phyloP scores from a whole-genome alignment of 2,888 invertebrate genomes.

The Lasioglossum calceatum region DNA sequence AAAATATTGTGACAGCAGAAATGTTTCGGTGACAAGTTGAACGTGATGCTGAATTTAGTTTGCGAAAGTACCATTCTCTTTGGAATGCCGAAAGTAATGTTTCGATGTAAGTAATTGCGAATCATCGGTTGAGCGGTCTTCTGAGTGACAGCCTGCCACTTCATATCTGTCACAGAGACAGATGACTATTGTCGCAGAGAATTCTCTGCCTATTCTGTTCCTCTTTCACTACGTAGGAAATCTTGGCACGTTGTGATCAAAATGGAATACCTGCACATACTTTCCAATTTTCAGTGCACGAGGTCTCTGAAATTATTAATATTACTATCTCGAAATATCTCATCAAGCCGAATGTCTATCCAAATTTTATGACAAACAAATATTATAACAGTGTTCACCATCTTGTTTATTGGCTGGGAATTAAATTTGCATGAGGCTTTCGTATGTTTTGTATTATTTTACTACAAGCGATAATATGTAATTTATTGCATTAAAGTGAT shows the following conservation, averaged over 20 bases:
- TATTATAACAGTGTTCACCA: neutral
- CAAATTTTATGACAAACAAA: neutral
- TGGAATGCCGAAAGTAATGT: slow-evolving; percentile 10
- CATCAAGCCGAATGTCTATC: neutral
- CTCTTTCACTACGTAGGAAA: neutral
- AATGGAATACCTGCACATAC: neutral
- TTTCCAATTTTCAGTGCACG: neutral
- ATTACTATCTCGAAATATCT: neutral
- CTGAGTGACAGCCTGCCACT: slow-evolving; percentile 10
- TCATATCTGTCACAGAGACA: slow-evolving; percentile 18
- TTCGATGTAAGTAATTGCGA: slow-evolving; percentile 15
- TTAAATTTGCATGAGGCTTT: neutral
- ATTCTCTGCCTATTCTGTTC: slow-evolving; percentile 1
- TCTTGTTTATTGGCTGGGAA: too few relatives aligned
- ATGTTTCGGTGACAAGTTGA: neutral
- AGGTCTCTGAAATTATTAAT: neutral
- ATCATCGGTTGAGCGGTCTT: slow-evolving; percentile 17
- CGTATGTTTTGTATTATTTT: too few relatives aligned
- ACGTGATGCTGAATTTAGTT: neutral
- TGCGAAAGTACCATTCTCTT: neutral
- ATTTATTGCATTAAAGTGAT: neutral
- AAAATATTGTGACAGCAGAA: neutral
- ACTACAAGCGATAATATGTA: too few relatives aligned
- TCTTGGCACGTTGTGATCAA: neutral
- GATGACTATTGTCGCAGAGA: neutral